Evolutionary conservation across 53 echinoderm and acorn worm genomes (phyloP).

Genomic region (Crossaster papposus): DNA sequence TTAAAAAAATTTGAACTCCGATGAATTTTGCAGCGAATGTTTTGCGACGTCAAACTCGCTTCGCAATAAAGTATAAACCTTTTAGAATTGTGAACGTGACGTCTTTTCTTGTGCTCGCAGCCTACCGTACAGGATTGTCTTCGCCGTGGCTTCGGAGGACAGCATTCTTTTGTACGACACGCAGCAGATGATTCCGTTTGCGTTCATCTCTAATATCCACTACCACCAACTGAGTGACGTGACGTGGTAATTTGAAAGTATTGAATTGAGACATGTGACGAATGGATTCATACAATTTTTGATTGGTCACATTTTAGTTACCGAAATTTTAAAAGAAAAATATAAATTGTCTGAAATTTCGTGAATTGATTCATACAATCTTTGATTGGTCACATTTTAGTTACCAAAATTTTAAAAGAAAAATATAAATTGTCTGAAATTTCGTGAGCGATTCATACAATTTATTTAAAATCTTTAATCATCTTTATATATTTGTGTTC

Average conservation of each 20-base stretch:
- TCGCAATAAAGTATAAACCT: too few relatives aligned
- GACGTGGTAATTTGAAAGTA: conserved; percentile 86
- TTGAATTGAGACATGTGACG: too few relatives aligned
- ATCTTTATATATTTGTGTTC: too few relatives aligned
- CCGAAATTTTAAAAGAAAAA: too few relatives aligned
- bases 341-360: too few relatives aligned
- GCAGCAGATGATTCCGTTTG: conserved; percentile 93
- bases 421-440: too few relatives aligned
- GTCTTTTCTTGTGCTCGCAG: conserved; percentile 32
- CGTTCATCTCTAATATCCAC: conserved; percentile 86
- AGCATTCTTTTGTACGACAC: conserved; percentile 88
- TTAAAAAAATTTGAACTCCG: too few relatives aligned
- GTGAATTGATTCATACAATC: neutral
- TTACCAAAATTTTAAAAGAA: too few relatives aligned
- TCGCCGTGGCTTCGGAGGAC: conserved; percentile 94
- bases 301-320: neutral
- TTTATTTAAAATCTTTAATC: too few relatives aligned
- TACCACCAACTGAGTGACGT: conserved; percentile 93
- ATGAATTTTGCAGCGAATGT: too few relatives aligned
- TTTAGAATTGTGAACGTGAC: neutral
- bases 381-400: neutral
- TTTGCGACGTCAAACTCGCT: too few relatives aligned
- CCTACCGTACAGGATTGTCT: conserved; percentile 89
- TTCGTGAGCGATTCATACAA: neutral
- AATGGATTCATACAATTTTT: neutral